Evolutionary conservation across 1,140 invertebrate species (phyloP).

Genomic region (Tyrophagus putrescentiae): DNA sequence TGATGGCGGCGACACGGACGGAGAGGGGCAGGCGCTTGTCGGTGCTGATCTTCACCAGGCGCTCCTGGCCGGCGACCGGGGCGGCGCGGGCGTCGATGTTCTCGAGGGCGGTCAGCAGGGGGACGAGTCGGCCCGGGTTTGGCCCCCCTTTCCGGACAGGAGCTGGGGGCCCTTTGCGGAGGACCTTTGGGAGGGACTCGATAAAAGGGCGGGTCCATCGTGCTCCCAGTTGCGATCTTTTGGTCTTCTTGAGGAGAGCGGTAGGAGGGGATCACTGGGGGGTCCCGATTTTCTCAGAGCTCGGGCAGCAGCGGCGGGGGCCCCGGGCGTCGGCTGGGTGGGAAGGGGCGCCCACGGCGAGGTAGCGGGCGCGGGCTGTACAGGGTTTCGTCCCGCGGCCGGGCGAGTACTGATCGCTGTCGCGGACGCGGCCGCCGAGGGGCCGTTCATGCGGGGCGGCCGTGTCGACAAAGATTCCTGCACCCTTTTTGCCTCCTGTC

Average conservation of each 20-base stretch:
- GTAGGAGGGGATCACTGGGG: neutral
- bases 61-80: slow-evolving; percentile 1
- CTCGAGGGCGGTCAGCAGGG: slow-evolving; percentile 10
- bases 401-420: neutral
- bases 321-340: neutral
- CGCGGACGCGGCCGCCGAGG: neutral
- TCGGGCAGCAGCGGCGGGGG: slow-evolving; percentile 7
- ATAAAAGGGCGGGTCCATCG: too few relatives aligned
- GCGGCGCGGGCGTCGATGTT: neutral
- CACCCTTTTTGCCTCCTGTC: slow-evolving; percentile 3
- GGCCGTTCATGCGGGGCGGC: neutral
- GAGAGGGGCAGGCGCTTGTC: neutral
- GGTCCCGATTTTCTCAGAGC: slow-evolving; percentile 7
- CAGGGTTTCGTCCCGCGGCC: too few relatives aligned
- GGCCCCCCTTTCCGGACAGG: neutral
- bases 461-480: slow-evolving; percentile 17
- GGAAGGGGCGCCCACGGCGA: slow-evolving; percentile 2
- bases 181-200: neutral
- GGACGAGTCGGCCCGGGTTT: slow-evolving; percentile 11
- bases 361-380: too few relatives aligned
- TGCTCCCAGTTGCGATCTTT: neutral
- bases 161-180: neutral
- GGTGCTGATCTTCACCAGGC: neutral
- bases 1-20: slow-evolving; percentile 19
- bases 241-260: neutral